A percentile compares a stretch with the other conserved stretches of the same genome.
phyloP scores from a whole-genome alignment of 2,888 invertebrate genomes.

The Metallyticus violacea region DNA sequence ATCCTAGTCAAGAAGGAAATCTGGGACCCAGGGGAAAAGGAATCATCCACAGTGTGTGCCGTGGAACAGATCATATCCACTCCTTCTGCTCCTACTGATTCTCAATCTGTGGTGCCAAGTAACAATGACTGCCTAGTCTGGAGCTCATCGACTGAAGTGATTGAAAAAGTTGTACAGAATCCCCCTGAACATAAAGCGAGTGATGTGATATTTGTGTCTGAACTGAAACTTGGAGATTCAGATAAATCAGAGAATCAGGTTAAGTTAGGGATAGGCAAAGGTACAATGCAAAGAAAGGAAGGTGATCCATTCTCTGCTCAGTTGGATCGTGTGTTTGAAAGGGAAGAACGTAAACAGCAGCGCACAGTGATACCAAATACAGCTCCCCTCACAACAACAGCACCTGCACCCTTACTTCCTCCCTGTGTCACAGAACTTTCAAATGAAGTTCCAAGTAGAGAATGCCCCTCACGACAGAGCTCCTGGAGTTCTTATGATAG shows the following conservation, averaged over 20 bases:
- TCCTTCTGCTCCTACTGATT: conserved; percentile 34
- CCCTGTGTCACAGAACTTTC: conserved; percentile 42
- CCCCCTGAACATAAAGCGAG: conserved; percentile 28
- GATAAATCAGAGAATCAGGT: background rate
- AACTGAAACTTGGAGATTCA: conserved; percentile 19
- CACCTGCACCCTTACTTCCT: conserved; percentile 40
- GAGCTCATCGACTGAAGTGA: conserved; percentile 48
- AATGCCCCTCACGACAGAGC: conserved; percentile 65
- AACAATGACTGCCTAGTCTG: conserved; percentile 50
- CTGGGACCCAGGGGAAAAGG: conserved; percentile 64
- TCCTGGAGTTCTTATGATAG: conserved; percentile 79
- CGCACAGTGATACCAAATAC: conserved; percentile 20
- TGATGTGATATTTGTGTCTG: conserved; percentile 30
- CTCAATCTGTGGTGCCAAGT: conserved; percentile 28
- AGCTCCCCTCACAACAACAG: conserved; percentile 36
- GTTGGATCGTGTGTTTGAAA: conserved; percentile 67
- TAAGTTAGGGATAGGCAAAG: conserved; percentile 54
- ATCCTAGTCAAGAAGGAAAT: conserved; percentile 56
- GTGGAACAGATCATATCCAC: conserved; percentile 45
- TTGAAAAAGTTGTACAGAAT: conserved; percentile 16
- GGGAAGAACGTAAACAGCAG: conserved; percentile 55
- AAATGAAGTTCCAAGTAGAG: conserved; percentile 41
- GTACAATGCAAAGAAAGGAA: conserved; percentile 49
- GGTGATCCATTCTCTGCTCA: conserved; percentile 69
- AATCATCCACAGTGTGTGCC: conserved; percentile 29